A percentile compares a stretch with the other conserved stretches of the same genome.
These are phyloP conservation scores for Melanaphis sacchari DNA, from an alignment of 1,140 invertebrate genomes.

Conservation along the genomic window DNA sequence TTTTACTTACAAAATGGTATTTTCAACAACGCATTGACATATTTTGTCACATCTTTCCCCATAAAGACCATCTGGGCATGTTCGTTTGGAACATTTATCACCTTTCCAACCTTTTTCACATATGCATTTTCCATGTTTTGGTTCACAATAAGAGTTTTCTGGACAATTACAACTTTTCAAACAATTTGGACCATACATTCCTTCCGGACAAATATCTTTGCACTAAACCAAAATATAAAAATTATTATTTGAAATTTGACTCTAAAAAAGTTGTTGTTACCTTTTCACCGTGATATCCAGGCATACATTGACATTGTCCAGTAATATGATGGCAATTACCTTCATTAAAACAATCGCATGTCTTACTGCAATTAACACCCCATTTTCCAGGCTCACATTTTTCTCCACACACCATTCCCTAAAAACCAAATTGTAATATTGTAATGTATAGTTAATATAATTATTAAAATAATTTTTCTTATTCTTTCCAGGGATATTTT, in stretches of 20 bases:
- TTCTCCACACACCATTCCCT: constrained; percentile 78
- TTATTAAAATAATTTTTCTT: neutral
- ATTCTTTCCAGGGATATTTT: neutral
- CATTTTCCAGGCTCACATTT: constrained; percentile 76
- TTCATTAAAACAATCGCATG: constrained; percentile 89
- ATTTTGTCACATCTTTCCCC: constrained; percentile 75
- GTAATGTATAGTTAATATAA: neutral
- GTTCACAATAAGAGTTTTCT: constrained; percentile 74
- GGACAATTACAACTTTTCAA: constrained; percentile 74
- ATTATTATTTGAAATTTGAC: neutral
- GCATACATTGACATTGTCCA: constrained; percentile 76
- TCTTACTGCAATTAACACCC: constrained; percentile 76
- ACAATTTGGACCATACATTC: constrained; percentile 81
- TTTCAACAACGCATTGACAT: constrained; percentile 77
- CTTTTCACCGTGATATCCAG: constrained; percentile 78
- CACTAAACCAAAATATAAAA: constrained; percentile 68
- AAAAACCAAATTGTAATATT: constrained; percentile 48
- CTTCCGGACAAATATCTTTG: constrained; percentile 76
- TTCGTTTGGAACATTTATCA: constrained; percentile 71
- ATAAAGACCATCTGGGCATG: constrained; percentile 73
- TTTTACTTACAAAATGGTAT: constrained; percentile 72
- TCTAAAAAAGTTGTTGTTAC: constrained; percentile 64
- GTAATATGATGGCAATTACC: constrained; percentile 81
- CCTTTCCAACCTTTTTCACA: constrained; percentile 82
- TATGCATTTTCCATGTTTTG: constrained; percentile 73